Evolutionary conservation across 1,140 invertebrate species (phyloP).

Genomic region (Caenorhabditis elegans): WBcel235 BX284602.5:10241501-10242000

Average conservation of each 20-base stretch:
- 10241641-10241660: too few relatives aligned
- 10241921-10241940: neutral
- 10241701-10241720: neutral
- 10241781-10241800: neutral
- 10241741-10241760: constrained; percentile 10
- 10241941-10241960: too few relatives aligned
- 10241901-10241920: neutral
- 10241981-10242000: too few relatives aligned
- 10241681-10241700: too few relatives aligned
- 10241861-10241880: neutral
- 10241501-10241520: neutral
- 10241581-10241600: constrained; percentile 64
- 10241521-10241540: neutral
- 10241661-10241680: too few relatives aligned
- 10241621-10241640: constrained; percentile 53
- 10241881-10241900: neutral
- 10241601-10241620: constrained; percentile 66
- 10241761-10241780: neutral
- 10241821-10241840: neutral
- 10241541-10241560: constrained; percentile 51
- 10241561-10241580: constrained; percentile 58
- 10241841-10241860: neutral
- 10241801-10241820: neutral
- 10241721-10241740: neutral
- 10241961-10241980: too few relatives aligned